A percentile compares a stretch with the other conserved stretches of the same genome.
Conservation (phyloP, 2,113 vertebrate species). For the Myanophis thanlyinensis region DNA sequence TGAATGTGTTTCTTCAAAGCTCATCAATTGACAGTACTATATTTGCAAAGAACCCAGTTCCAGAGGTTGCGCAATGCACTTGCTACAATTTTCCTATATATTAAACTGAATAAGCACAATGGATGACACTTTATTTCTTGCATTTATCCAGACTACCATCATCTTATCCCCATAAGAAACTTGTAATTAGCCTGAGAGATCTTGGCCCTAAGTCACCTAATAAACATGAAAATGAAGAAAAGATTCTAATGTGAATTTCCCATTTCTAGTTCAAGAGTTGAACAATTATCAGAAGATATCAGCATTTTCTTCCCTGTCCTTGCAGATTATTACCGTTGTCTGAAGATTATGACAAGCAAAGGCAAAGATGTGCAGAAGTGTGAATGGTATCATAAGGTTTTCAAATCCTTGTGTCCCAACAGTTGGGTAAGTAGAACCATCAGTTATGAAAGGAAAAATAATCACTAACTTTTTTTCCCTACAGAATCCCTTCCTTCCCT, state of each 20-base stretch:
- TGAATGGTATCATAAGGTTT: constrained; percentile 77
- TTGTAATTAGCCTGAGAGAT: neutral
- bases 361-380: constrained; percentile 67
- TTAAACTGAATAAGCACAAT: neutral
- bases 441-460: neutral
- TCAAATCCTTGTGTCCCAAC: constrained; percentile 67
- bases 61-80: neutral
- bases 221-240: neutral
- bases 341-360: constrained; percentile 71
- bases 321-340: constrained; percentile 79
- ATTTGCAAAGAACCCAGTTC: neutral
- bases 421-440: constrained; percentile 63
- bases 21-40: neutral
- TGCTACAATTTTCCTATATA: neutral
- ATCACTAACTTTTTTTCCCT: neutral
- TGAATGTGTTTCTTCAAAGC: neutral
- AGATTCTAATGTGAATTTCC: neutral
- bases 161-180: neutral
- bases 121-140: neutral
- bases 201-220: neutral
- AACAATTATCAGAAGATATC: neutral
- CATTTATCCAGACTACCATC: neutral
- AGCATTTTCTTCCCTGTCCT: constrained; percentile 14
- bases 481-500: neutral
- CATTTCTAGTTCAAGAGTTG: neutral